A percentile compares a stretch with the other conserved stretches of the same genome.
Evolutionary conservation across 2,797 vertebrate genomes (phyloP).

Genomic region (Epinephelus coioides): DNA sequence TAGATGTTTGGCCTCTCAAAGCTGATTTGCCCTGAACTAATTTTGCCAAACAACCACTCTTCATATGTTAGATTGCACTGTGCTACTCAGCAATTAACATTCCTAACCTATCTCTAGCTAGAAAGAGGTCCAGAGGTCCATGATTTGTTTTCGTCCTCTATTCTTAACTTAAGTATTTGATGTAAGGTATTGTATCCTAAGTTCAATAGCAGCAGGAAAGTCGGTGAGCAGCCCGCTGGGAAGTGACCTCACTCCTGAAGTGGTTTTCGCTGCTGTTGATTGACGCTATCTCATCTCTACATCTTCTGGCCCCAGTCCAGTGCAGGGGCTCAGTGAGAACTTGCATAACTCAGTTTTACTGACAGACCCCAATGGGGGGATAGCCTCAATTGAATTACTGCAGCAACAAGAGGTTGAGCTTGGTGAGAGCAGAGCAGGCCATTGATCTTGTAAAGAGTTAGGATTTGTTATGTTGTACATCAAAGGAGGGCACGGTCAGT

Average conservation of each 20-base stretch:
- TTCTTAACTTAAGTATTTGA: slow-evolving; percentile 51
- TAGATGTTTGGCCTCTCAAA: neutral
- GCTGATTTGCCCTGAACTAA: too few relatives aligned
- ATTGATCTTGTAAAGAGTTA: slow-evolving; percentile 9
- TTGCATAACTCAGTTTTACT: slow-evolving; percentile 66
- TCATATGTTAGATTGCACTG: slow-evolving; percentile 16
- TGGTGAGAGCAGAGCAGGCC: slow-evolving; percentile 27
- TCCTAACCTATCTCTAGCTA: neutral
- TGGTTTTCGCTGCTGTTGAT: slow-evolving; percentile 67
- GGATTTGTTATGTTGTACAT: slow-evolving; percentile 32
- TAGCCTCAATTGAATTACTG: slow-evolving; percentile 44
- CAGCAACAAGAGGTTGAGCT: slow-evolving; percentile 30
- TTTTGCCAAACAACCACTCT: neutral
- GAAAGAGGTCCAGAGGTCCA: slow-evolving; percentile 23
- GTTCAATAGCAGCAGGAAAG: slow-evolving; percentile 57
- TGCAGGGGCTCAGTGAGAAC: slow-evolving; percentile 52
- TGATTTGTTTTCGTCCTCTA: slow-evolving; percentile 45
- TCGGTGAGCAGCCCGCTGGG: slow-evolving; percentile 44
- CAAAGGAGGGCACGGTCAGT: slow-evolving; percentile 10
- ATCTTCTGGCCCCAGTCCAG: slow-evolving; percentile 67
- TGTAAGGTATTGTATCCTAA: slow-evolving; percentile 36
- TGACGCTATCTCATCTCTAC: slow-evolving; percentile 70
- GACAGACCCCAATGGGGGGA: slow-evolving; percentile 51
- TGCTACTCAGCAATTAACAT: slow-evolving; percentile 7
- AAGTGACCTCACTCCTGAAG: slow-evolving; percentile 70